phyloP scores from a whole-genome alignment of 2,888 invertebrate genomes.

The Dicroscelio sp. region DNA sequence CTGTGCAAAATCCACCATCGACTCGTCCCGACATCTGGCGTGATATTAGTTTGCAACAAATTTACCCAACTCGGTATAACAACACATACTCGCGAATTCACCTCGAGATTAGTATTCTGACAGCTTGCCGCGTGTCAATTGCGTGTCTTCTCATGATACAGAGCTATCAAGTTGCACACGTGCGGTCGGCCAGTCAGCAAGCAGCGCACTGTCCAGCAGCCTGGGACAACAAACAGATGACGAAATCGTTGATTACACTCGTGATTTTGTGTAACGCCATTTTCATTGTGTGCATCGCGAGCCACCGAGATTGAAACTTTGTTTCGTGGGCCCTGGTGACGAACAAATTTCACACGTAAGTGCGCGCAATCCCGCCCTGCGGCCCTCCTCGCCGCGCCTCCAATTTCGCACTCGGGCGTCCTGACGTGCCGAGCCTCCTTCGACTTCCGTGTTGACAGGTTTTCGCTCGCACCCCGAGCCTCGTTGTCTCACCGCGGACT shows the following conservation, averaged over 20 bases:
- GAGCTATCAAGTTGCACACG: conserved; percentile 18
- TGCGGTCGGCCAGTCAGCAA: background rate
- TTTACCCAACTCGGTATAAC: background rate
- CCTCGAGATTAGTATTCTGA: background rate
- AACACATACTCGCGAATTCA: background rate
- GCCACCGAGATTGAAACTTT: conserved; percentile 82
- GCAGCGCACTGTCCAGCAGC: background rate
- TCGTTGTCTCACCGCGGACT: background rate
- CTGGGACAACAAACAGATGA: conserved; percentile 86
- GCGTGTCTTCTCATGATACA: no score
- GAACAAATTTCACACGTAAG: conserved; percentile 77
- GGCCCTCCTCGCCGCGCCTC: background rate
- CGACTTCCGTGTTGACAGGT: conserved; percentile 73
- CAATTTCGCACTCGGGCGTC: background rate
- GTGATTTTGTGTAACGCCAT: conserved; percentile 89
- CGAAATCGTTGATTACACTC: conserved; percentile 87
- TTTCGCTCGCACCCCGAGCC: background rate
- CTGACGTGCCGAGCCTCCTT: background rate
- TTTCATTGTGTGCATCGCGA: conserved; percentile 89
- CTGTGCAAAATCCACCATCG: no score
- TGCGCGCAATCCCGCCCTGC: conserved; percentile 42
- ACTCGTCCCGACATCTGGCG: conserved; percentile 41
- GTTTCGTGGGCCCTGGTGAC: conserved; percentile 81
- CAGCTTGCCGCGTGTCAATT: conserved; percentile 8
- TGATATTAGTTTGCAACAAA: conserved; percentile 24